Conservation (phyloP, 2,113 vertebrate species). For the Casuarius casuarius region DNA sequence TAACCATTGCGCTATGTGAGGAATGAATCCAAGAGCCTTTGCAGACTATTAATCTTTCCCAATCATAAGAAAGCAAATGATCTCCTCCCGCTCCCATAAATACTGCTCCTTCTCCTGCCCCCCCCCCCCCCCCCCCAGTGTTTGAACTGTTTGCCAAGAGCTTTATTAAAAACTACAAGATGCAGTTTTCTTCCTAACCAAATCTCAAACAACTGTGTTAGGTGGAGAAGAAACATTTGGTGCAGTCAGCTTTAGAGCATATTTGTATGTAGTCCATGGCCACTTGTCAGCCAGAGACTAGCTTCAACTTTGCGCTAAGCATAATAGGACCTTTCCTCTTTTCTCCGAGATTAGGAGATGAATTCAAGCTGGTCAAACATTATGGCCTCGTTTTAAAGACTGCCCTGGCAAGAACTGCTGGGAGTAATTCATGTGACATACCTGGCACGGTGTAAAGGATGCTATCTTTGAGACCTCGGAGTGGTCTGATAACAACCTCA, state of each 20-base stretch:
- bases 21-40: conserved; percentile 55
- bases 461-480: rapidly evolving
- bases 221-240: conserved; percentile 61
- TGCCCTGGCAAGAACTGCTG: background rate
- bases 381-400: rapidly evolving
- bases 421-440: background rate
- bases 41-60: conserved; percentile 58
- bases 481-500: rapidly evolving
- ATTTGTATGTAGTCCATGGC: conserved; percentile 26
- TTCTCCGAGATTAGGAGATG: background rate
- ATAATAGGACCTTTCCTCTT: background rate
- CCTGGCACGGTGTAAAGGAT: background rate
- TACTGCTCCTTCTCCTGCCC: background rate
- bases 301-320: background rate
- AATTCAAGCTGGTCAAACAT: background rate
- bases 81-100: conserved; percentile 45
- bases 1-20: conserved; percentile 42
- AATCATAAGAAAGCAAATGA: conserved; percentile 33
- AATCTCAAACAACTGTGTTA: conserved; percentile 44
- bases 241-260: conserved; percentile 45
- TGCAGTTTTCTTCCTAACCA: conserved; percentile 28
- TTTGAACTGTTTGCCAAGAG: conserved; percentile 49
- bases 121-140: background rate
- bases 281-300: conserved; percentile 17
- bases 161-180: conserved; percentile 66